Evolutionary conservation across 2,888 invertebrate genomes (phyloP).

Genomic region (Catonia carolina): DNA sequence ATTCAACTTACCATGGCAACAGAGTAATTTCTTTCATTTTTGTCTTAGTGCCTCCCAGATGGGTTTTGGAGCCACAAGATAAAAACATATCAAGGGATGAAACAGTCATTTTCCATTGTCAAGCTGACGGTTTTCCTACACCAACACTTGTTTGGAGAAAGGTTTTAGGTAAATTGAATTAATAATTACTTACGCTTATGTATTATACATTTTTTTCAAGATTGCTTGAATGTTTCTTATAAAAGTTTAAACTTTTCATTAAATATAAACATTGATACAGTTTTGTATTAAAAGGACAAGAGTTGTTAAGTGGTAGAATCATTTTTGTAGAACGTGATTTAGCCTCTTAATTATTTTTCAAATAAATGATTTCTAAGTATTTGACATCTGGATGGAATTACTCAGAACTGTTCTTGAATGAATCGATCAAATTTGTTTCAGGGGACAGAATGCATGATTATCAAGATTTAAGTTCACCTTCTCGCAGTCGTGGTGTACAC

Average conservation of each 20-base stretch:
- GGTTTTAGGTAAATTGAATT: slow-evolving; percentile 39
- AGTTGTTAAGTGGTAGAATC: no score
- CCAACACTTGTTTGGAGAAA: slow-evolving; percentile 44
- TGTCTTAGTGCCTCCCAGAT: slow-evolving; percentile 45
- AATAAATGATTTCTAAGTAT: no score
- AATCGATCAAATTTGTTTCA: no score
- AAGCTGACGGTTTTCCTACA: slow-evolving; percentile 44
- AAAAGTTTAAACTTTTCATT: no score
- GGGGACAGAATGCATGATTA: slow-evolving; percentile 40
- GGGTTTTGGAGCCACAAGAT: slow-evolving; percentile 44
- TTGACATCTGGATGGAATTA: no score
- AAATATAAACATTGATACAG: no score
- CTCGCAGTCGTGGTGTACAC: slow-evolving; percentile 37
- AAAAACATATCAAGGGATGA: slow-evolving; percentile 38
- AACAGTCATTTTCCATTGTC: slow-evolving; percentile 40
- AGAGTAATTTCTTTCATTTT: background rate
- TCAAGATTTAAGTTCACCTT: slow-evolving; percentile 36
- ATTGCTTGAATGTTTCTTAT: no score
- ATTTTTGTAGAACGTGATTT: no score
- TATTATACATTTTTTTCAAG: background rate
- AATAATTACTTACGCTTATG: background rate
- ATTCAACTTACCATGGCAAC: no score
- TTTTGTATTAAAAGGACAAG: no score
- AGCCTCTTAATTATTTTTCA: no score
- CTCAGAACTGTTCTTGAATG: no score